Evolutionary conservation across 2,797 vertebrate species (phyloP), one percentile per base, ranked within the genome.

Genomic region (Anguilla megastoma): DNA sequence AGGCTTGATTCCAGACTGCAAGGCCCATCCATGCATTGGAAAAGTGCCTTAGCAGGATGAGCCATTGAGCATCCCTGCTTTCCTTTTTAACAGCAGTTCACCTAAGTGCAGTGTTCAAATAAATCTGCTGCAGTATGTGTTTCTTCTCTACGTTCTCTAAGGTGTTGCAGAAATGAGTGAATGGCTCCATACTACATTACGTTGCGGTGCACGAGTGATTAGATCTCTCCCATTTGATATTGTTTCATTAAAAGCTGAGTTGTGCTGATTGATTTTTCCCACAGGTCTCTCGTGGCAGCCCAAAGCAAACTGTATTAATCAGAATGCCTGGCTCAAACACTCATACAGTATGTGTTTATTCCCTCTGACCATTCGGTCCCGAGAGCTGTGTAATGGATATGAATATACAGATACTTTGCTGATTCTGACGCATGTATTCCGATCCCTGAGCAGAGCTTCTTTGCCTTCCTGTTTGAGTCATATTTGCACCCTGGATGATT

Each of bases 401-500:
- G n/a, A 82, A 87, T 87, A 82, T 82, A 18, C 71, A 56, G 56
- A 87, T 82, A 69, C n/a, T n/a, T 58, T 16, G 71, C 41, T 80
- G 69, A 54, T 27, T 52, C 18, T 74, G 76, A 45, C 50, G 71
- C 74, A n/a, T 14, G 16, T 69, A 27, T 69, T 69, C 63, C 27
- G 24, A n/a, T 69, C 8, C 3, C 30, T 76, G 9, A 27, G 27
- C 69, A 71, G 8, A 16, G 71, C 30, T 5, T 36, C 4, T 36
- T 76, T 12, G 5, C 36, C 21, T 16, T 36, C 60, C 30, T 87
- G 56, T 85, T 41, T 80, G n/a, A 79, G 85, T 85, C 63, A 85
- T 36, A 84, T 60, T 83, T 18, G 2, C 36, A 21, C 87, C 54
- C 52, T 87, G 88, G 76, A 86, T 66, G 12, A 48, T 36, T 79